Conservation (phyloP, 2,113 vertebrate species). For the Podarcis cretensis region DNA sequence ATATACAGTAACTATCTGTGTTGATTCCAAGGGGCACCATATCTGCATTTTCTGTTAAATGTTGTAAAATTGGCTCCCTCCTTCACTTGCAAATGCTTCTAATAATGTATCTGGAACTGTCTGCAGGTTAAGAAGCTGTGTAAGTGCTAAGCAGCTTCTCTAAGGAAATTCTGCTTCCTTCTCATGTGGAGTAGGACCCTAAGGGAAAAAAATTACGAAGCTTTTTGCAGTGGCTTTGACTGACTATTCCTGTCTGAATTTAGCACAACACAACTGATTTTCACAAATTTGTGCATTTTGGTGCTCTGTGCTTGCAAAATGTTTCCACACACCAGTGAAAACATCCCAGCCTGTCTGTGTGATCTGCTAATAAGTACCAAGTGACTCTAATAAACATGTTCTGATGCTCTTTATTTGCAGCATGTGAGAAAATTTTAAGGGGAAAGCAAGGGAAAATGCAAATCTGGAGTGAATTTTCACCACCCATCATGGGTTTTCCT, state of each 20-base stretch:
- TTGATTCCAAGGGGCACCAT: fast-evolving
- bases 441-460: not conserved
- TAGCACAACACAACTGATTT: not conserved
- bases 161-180: not conserved
- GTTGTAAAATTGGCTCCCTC: not conserved
- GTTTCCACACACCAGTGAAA: constrained; percentile 35
- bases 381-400: constrained; percentile 56
- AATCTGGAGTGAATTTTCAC: constrained; percentile 75
- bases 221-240: not conserved
- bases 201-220: fast-evolving
- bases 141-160: not conserved
- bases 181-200: not conserved
- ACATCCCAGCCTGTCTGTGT: constrained; percentile 40
- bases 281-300: not conserved
- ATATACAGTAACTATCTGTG: not conserved
- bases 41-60: not conserved
- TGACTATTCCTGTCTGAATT: not conserved
- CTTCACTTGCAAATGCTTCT: not conserved
- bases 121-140: not conserved
- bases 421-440: constrained; percentile 56
- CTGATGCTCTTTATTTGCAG: constrained; percentile 70
- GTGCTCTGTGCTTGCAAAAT: not conserved
- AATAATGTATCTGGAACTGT: not conserved
- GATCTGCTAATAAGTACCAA: constrained; percentile 63
- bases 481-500: constrained; percentile 63